Percentiles rank a stretch among this genome's conserved stretches.
Evolutionary conservation across 2,113 vertebrate genomes (phyloP).

Genomic region (Aptenodytes patagonicus): DNA sequence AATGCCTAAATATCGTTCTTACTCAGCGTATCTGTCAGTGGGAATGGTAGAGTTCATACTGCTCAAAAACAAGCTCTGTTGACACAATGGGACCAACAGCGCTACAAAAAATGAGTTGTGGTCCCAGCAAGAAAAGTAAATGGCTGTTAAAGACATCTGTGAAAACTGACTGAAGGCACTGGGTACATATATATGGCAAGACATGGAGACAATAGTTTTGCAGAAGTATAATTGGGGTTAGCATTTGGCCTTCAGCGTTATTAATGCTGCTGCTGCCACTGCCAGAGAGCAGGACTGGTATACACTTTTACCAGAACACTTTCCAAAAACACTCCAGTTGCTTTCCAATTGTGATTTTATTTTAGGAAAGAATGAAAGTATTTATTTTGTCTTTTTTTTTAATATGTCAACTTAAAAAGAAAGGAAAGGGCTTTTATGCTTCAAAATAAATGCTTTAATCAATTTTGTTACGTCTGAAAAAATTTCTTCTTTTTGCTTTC

Average conservation of each 20-base stretch:
- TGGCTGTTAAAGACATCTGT: neutral
- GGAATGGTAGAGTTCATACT: neutral
- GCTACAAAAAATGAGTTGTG: neutral
- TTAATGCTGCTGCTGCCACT: neutral
- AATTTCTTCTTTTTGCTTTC: neutral
- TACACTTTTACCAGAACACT: neutral
- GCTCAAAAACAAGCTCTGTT: neutral
- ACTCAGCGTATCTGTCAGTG: neutral
- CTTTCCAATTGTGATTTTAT: neutral
- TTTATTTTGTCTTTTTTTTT: neutral
- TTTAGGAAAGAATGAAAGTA: neutral
- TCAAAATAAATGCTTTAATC: neutral
- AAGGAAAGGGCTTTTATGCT: rapidly evolving
- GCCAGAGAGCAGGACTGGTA: neutral
- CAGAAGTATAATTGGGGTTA: neutral
- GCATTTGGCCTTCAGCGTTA: neutral
- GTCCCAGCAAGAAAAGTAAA: neutral
- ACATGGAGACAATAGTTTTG: neutral
- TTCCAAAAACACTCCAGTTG: neutral
- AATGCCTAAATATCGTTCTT: neutral
- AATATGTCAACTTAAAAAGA: neutral
- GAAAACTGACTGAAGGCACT: neutral
- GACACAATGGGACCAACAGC: neutral
- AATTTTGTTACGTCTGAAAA: neutral
- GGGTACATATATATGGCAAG: neutral